Base-by-base conservation (phyloP, 1,140 invertebrate species). In the Drosophila takahashii region DNA sequence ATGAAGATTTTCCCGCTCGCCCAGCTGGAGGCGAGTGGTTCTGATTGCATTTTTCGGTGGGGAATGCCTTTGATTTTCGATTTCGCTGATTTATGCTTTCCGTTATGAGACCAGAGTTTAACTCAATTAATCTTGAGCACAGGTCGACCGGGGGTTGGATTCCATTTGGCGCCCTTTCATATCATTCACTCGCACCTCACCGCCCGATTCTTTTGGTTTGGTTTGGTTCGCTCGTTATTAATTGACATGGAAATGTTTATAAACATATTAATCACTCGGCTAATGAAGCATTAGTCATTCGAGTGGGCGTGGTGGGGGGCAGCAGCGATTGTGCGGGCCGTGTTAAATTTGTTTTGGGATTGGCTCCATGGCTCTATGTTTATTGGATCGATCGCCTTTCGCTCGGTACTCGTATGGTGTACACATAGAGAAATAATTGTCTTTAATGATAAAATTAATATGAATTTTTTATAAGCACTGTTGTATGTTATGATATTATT, bases 211-310 rank as follows among this genome's bases (percentile, higher is more conserved):
- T 45, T 64, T 62, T 39, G 53, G 27, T 48, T 48, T 54, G 34
- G 42, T 64, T 62, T 39, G 53, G 27, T 48, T 48, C 54, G 34
- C 48, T 73, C 61, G 39, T 84, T 90, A 89, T 89, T 89, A 89
- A 89, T 89, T 89, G 84, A 89, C 84, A 80, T 80, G 79, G 66
- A 64, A 89, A 80, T 89, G 85, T 80, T 89, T 89, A 89, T 89
- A 89, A 89, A 90, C 84, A 89, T 89, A 90, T 89, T 89, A 89
- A 89, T 89, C 85, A 89, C 81, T 50, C 37, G 45, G 65, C 67
- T 89, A 89, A 89, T 90, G 84, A 89, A 90, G 85, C 73, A 90
- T 89, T 84, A 80, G 85, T 84, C 79, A 89, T 73, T 79, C 53
- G 50, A 41, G 45, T 41, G 66, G 65, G 56, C 84, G 60, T 47